Conservation (phyloP, 37 sponge, comb jelly and placozoan genomes). For the Chondrosia reniformis region DNA sequence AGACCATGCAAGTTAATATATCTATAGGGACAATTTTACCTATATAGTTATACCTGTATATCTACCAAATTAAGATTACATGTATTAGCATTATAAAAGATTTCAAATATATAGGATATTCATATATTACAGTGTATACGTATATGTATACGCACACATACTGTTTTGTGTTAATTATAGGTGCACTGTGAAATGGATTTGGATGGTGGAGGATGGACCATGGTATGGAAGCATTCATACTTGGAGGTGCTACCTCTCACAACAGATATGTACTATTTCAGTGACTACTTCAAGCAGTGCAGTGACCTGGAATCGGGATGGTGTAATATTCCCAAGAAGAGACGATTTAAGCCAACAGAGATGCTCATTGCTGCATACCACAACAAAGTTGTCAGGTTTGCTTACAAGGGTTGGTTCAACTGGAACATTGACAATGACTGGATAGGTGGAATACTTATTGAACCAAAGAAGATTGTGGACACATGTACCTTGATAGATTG, state of each 20-base stretch:
- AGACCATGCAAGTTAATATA: not conserved
- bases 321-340: slow-evolving; percentile 29
- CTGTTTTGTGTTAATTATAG: not conserved
- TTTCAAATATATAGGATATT: not conserved
- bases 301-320: slow-evolving; percentile 7
- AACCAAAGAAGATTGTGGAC: slow-evolving; percentile 20
- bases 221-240: slow-evolving; percentile 39
- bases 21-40: not conserved
- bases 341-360: slow-evolving; percentile 20
- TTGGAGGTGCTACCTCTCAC: slow-evolving; percentile 19
- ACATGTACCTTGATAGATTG: not conserved
- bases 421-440: slow-evolving; percentile 30
- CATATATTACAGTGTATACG: not conserved
- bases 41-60: not conserved
- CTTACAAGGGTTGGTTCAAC: slow-evolving; percentile 36
- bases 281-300: slow-evolving; percentile 5
- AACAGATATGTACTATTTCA: slow-evolving; percentile 13
- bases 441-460: slow-evolving; percentile 22
- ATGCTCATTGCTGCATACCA: slow-evolving; percentile 28
- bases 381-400: not conserved
- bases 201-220: slow-evolving; percentile 34
- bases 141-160: not conserved
- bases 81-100: not conserved
- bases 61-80: not conserved
- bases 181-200: slow-evolving; percentile 22